Percentiles rank a stretch among this genome's conserved stretches.
Evolutionary conservation across 2,113 vertebrate species (phyloP).

Genomic region (Turnix velox): DNA sequence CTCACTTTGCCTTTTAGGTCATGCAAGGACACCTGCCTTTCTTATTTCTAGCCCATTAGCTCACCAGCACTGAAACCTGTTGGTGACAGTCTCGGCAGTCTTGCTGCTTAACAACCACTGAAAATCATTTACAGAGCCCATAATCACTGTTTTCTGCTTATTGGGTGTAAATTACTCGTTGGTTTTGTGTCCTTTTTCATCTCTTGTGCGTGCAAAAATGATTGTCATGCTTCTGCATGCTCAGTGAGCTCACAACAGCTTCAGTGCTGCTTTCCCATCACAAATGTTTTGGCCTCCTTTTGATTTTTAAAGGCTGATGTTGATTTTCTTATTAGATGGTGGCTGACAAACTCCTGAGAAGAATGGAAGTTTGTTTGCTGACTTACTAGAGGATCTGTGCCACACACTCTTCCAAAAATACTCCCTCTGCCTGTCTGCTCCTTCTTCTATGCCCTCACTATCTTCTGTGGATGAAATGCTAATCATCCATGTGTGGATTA

Average conservation of each 20-base stretch:
- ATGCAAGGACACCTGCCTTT: background rate
- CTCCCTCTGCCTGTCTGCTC: background rate
- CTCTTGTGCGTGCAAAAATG: background rate
- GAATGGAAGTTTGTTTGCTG: background rate
- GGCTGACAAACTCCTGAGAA: background rate
- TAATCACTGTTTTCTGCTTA: background rate
- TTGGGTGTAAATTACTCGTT: background rate
- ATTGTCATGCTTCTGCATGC: background rate
- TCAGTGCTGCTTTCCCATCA: background rate
- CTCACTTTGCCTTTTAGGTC: background rate
- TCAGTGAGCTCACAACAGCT: background rate
- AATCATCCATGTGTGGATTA: background rate
- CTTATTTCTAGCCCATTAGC: background rate
- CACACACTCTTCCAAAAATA: background rate
- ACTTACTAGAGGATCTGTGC: background rate
- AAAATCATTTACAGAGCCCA: background rate
- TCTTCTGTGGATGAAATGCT: background rate
- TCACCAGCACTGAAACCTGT: background rate
- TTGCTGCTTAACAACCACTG: background rate
- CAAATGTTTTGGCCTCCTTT: background rate
- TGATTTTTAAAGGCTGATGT: background rate
- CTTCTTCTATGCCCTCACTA: background rate
- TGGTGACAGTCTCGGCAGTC: background rate
- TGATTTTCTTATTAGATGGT: background rate
- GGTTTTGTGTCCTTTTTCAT: background rate